Conservation (phyloP, 2,888 invertebrate genomes). For the Venusia cambrica region DNA sequence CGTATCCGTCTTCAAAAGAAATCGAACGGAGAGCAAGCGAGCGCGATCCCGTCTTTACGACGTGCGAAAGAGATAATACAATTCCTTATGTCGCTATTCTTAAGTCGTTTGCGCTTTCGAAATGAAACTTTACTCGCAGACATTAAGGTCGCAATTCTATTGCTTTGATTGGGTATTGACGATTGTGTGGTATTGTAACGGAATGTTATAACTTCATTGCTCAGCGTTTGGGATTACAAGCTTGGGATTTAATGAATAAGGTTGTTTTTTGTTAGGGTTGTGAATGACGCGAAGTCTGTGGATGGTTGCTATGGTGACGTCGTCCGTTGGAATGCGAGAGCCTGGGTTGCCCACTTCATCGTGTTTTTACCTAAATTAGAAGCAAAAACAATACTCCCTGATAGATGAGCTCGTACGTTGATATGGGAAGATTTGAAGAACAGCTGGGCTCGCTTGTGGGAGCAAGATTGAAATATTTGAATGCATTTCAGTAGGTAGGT, state of each 20-base stretch:
- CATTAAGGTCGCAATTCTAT: constrained; percentile 77
- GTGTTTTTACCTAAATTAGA: constrained; percentile 67
- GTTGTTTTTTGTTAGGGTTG: constrained; percentile 59
- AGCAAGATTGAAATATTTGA: too few species aligned
- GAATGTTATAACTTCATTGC: constrained; percentile 77
- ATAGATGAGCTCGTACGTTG: constrained; percentile 40
- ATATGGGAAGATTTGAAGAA: constrained; percentile 13
- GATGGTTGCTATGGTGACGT: constrained; percentile 82
- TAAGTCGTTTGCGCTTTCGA: constrained; percentile 68
- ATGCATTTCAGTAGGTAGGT: too few species aligned
- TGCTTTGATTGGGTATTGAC: constrained; percentile 70
- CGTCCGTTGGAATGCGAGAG: constrained; percentile 64
- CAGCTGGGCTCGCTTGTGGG: too few species aligned
- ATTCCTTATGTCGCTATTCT: constrained; percentile 79
- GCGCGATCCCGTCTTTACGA: constrained; percentile 68
- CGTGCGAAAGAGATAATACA: constrained; percentile 78
- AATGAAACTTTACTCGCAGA: constrained; percentile 68
- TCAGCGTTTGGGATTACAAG: constrained; percentile 53
- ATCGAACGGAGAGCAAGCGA: constrained; percentile 59
- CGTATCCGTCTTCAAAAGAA: constrained; percentile 72
- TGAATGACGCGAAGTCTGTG: constrained; percentile 46
- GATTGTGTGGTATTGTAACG: constrained; percentile 66
- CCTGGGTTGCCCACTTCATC: constrained; percentile 59
- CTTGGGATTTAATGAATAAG: constrained; percentile 53
- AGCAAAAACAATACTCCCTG: constrained; percentile 45